Evolutionary conservation across 2,113 vertebrate genomes (phyloP).

Genomic region (Theropithecus gelada): DNA sequence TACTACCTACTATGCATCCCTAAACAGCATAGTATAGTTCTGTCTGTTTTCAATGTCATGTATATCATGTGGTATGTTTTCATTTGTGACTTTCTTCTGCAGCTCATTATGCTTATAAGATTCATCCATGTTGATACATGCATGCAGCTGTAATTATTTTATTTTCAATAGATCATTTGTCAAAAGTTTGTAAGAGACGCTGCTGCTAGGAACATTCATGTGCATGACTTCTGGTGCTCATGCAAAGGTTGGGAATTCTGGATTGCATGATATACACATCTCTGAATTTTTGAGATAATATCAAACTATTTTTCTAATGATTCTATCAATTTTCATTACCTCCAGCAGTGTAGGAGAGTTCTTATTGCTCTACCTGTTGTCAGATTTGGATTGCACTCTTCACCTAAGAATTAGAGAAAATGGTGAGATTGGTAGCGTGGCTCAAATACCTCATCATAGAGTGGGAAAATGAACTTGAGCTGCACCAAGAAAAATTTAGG

Average conservation of each 20-base stretch:
- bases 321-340: background rate
- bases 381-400: background rate
- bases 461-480: background rate
- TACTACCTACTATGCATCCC: background rate
- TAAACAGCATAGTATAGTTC: background rate
- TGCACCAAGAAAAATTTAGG: background rate
- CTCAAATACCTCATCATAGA: background rate
- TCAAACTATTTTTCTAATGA: background rate
- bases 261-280: background rate
- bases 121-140: background rate
- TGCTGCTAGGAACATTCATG: background rate
- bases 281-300: background rate
- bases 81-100: background rate
- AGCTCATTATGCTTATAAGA: background rate
- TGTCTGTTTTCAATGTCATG: background rate
- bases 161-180: constrained; percentile 8
- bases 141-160: background rate
- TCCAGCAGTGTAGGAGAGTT: background rate
- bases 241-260: background rate
- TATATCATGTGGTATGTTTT: background rate
- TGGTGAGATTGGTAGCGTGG: background rate
- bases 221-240: background rate
- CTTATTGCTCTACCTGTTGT: background rate
- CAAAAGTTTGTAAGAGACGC: background rate
- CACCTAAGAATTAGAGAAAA: background rate